Evolutionary conservation across 2,888 invertebrate species (phyloP), one percentile per base, ranked within the genome.

Genomic region (Volucella bombylans): DNA sequence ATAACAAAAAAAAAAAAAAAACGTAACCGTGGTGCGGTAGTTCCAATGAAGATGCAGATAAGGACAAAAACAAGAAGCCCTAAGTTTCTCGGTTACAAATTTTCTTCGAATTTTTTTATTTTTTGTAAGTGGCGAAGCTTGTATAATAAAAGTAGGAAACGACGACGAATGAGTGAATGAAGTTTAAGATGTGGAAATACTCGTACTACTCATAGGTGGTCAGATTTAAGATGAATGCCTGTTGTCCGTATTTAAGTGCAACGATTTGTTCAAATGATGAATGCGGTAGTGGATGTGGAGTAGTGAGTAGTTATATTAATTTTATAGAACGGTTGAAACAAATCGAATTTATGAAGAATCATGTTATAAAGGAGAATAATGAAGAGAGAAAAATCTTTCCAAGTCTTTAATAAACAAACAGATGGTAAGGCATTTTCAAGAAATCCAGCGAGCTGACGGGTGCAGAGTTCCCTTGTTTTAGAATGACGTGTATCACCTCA

Each of bases 31-130:
- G 55, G 15, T 73, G 73, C 62, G 39, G 59, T 57, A 65, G 65
- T 64, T 61, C 4, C 23, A 14, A 38, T 64, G 38, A 62, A 82
- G 78, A 78, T 68, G 23, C 8, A 67, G 72, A 82, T 62, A 69
- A 64, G 14, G 11, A 69, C 8, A 4, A 31, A 1, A 31, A 31
- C 31, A 31, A 31, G 31, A 10, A 38, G 14, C 23, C n/a, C 23
- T 11, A 8, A n/a, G 12, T 80, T 74, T 18, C 61, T 54, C n/a
- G 61, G 8, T 18, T 49, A 68, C 39, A 77, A 61, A 59, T 49
- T 68, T 80, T 80, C 23, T 6, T 10, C 18, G 15, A 47, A 62
- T 64, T 64, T 23, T 23, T 23, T 3, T 39, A 38, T 8, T 15
- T 14, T 14, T 45, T 23, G 23, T 18, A n/a, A 8, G 31, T 31